Conservation (phyloP, 2,113 vertebrate genomes). For the Perca schrenkii region DNA sequence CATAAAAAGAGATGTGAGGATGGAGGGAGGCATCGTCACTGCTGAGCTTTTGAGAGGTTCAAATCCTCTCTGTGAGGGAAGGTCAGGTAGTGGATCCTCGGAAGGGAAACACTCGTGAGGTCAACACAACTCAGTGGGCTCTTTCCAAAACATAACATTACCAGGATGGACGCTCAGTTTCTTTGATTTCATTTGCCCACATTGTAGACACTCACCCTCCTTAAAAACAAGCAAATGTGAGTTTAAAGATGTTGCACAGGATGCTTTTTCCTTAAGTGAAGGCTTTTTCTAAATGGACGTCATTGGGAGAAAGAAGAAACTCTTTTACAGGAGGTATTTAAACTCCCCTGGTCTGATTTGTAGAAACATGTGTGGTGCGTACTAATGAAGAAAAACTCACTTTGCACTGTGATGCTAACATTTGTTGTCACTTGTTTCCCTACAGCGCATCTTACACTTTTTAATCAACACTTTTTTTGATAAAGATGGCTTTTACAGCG, state of each 20-base stretch:
- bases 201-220: background rate
- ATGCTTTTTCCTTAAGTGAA: background rate
- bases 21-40: slow-evolving; percentile 32
- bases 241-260: background rate
- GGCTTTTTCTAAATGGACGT: background rate
- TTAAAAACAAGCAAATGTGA: background rate
- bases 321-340: too few species aligned
- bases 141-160: slow-evolving; percentile 20
- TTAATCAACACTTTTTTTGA: too few species aligned
- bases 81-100: slow-evolving; percentile 50
- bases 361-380: background rate
- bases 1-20: slow-evolving; percentile 60
- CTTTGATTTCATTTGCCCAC: slow-evolving; percentile 4
- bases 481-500: too few species aligned
- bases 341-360: background rate
- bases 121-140: slow-evolving; percentile 2
- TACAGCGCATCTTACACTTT: too few species aligned
- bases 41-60: slow-evolving; percentile 38
- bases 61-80: slow-evolving; percentile 26
- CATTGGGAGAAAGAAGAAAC: background rate
- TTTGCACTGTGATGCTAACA: background rate
- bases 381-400: background rate
- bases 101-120: slow-evolving; percentile 19
- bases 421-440: background rate
- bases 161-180: slow-evolving; percentile 30